phyloP scores from a whole-genome alignment of 2,113 vertebrate genomes.

The Thomomys bottae region DNA sequence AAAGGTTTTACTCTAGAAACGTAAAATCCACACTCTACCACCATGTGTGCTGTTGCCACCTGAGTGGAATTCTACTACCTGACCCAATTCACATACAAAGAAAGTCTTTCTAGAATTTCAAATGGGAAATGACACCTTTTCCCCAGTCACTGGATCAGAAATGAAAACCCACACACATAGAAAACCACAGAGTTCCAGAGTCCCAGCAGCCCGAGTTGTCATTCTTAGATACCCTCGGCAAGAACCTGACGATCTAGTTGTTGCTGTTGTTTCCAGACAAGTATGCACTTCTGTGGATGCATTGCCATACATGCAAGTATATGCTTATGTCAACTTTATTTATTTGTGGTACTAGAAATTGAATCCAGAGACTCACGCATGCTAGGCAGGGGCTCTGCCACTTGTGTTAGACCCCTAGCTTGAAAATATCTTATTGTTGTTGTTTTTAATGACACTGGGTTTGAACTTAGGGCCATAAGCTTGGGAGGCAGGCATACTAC shows the following conservation, averaged over 20 bases:
- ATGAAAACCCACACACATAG: neutral
- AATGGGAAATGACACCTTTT: neutral
- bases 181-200: neutral
- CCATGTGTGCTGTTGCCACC: neutral
- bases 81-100: neutral
- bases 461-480: no score
- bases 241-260: neutral
- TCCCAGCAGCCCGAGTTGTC: neutral
- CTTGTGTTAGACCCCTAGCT: no score
- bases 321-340: neutral
- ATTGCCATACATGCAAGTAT: neutral
- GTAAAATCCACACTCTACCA: neutral
- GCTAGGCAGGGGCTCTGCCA: no score
- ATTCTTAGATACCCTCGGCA: neutral
- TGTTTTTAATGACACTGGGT: no score
- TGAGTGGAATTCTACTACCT: slow-evolving; percentile 23
- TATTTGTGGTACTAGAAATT: no score
- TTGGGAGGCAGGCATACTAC: no score
- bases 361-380: no score
- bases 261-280: neutral
- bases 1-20: neutral
- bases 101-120: slow-evolving; percentile 23
- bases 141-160: neutral
- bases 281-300: neutral
- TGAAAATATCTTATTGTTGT: no score